Percentiles rank a stretch among this genome's conserved stretches.
These are phyloP conservation scores for Trissolcus japonicus DNA, from an alignment of 2,888 invertebrate genomes.

Conservation along the genomic window DNA sequence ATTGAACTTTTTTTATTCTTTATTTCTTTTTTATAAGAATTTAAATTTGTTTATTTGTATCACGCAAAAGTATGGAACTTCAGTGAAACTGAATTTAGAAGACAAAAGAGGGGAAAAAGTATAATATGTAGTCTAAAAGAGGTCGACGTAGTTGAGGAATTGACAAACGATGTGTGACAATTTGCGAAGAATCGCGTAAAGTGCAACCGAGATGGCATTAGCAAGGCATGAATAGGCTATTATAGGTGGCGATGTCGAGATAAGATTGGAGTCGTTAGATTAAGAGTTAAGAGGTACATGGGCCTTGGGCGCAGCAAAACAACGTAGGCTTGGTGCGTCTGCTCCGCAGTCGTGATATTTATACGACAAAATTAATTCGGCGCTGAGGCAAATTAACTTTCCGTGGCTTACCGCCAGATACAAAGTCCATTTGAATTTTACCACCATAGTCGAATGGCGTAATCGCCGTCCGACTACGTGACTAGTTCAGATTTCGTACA, in stretches of 20 bases:
- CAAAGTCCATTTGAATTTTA: conserved; percentile 63
- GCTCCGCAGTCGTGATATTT: conserved; percentile 61
- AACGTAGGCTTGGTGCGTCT: conserved; percentile 31
- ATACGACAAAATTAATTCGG: conserved; percentile 69
- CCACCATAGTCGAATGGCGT: conserved; percentile 58
- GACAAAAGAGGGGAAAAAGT: too few species aligned
- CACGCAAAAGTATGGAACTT: too few species aligned
- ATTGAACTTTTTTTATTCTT: neutral
- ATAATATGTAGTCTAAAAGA: too few species aligned
- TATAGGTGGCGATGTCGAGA: conserved; percentile 49
- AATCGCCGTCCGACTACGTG: conserved; percentile 47
- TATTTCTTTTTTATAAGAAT: neutral
- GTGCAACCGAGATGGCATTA: conserved; percentile 7
- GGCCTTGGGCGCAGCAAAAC: conserved; percentile 59
- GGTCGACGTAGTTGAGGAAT: conserved; percentile 8
- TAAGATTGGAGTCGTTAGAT: conserved; percentile 57
- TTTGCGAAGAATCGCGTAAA: conserved; percentile 15
- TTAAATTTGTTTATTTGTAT: neutral
- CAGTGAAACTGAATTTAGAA: too few species aligned
- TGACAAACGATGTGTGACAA: conserved; percentile 29
- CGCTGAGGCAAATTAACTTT: conserved; percentile 65
- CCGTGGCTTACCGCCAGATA: conserved; percentile 55
- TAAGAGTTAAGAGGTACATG: conserved; percentile 65
- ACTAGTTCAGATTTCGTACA: conserved; percentile 37
- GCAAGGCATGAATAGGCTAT: conserved; percentile 41